phyloP scores from a whole-genome alignment of 1,140 invertebrate species.

The Spodoptera frugiperda region DNA sequence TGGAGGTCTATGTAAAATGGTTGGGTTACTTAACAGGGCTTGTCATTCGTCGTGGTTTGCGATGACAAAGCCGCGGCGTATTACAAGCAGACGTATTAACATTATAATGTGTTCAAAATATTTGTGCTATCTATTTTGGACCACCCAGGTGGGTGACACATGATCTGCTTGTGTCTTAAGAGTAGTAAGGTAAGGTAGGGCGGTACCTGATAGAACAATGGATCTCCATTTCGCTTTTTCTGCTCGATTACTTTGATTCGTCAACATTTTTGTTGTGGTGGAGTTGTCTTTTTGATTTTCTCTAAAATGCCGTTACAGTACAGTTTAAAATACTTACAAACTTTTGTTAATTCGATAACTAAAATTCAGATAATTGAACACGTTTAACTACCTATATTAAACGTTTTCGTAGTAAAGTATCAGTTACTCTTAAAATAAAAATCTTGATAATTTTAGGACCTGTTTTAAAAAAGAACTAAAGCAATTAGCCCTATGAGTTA shows the following conservation, averaged over 20 bases:
- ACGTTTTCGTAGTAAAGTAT: no score
- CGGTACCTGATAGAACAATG: slow-evolving; percentile 79
- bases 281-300: no score
- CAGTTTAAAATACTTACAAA: no score
- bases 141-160: slow-evolving; percentile 80
- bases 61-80: slow-evolving; percentile 68
- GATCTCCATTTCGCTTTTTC: slow-evolving; percentile 56
- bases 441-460: no score
- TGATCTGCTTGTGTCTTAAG: slow-evolving; percentile 63
- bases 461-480: no score
- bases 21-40: slow-evolving; percentile 54
- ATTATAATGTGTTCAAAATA: slow-evolving; percentile 83
- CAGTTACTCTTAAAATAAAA: no score
- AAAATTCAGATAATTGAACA: no score
- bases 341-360: no score
- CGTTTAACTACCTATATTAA: no score
- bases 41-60: slow-evolving; percentile 76
- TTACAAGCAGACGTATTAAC: slow-evolving; percentile 74
- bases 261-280: slow-evolving; percentile 1
- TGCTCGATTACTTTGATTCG: slow-evolving; percentile 19
- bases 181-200: no score
- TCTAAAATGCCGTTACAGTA: no score
- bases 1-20: slow-evolving; percentile 55
- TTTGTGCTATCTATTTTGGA: slow-evolving; percentile 78
- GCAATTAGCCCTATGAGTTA: no score